phyloP scores from a whole-genome alignment of 2,113 vertebrate species.

The Callionymus lyra region DNA sequence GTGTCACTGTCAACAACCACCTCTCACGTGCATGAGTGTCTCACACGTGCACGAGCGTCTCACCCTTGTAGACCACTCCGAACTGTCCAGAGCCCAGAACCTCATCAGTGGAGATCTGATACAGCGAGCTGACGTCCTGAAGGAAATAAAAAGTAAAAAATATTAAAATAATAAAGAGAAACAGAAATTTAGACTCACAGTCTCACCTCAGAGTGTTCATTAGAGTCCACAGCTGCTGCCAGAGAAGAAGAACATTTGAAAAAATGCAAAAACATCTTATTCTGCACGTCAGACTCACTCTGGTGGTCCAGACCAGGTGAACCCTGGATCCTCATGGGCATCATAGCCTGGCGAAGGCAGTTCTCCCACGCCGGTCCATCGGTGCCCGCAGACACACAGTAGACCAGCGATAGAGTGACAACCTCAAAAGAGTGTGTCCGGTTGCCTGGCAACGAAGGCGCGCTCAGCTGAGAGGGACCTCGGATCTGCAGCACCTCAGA shows the following conservation, averaged over 20 bases:
- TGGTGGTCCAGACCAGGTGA: background rate
- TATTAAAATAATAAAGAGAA: no score
- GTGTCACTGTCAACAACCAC: no score
- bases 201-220: no score
- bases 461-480: constrained; percentile 77
- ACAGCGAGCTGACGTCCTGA: constrained; percentile 92
- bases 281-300: constrained; percentile 39
- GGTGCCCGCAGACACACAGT: constrained; percentile 68
- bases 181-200: no score
- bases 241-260: background rate
- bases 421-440: constrained; percentile 94
- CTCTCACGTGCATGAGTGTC: background rate
- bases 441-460: constrained; percentile 71
- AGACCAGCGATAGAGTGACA: constrained; percentile 78
- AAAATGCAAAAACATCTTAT: background rate
- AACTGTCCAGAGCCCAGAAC: constrained; percentile 95
- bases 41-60: constrained; percentile 4
- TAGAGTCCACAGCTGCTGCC: constrained; percentile 2
- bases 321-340: constrained; percentile 36
- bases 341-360: constrained; percentile 32
- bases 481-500: constrained; percentile 88
- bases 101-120: constrained; percentile 96
- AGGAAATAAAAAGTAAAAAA: no score
- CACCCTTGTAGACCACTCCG: constrained; percentile 97
- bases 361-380: constrained; percentile 65